Percentiles rank a stretch among this genome's conserved stretches.
These are phyloP conservation scores for Hylyphantes graminicola DNA, from an alignment of 1,140 invertebrate species.

Conservation along the genomic window DNA sequence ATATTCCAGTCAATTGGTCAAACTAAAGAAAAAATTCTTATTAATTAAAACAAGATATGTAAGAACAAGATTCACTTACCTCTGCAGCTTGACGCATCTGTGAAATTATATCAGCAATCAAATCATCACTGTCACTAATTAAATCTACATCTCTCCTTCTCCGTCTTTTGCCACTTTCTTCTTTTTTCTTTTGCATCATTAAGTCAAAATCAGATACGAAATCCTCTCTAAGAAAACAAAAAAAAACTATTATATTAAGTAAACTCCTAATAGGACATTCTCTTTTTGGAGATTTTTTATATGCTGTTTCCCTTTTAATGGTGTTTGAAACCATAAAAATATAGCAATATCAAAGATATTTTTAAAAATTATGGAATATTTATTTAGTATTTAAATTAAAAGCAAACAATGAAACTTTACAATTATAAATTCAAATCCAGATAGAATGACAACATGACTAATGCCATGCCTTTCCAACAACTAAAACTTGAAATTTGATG, in stretches of 20 bases:
- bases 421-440: no score
- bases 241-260: background rate
- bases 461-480: no score
- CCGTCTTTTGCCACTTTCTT: slow-evolving; percentile 80
- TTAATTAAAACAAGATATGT: no score
- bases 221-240: slow-evolving; percentile 59
- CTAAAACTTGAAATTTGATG: no score
- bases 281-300: background rate
- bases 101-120: slow-evolving; percentile 88
- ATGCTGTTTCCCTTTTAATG: background rate
- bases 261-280: background rate
- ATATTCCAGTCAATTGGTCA: no score
- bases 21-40: no score
- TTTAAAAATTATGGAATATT: background rate
- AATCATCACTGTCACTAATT: slow-evolving; percentile 97
- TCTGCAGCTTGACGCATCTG: slow-evolving; percentile 91
- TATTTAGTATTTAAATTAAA: background rate
- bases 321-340: background rate
- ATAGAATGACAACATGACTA: no score
- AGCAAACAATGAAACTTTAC: background rate
- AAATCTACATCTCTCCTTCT: slow-evolving; percentile 89
- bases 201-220: slow-evolving; percentile 87
- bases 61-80: slow-evolving; percentile 66
- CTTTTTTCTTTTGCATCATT: slow-evolving; percentile 83
- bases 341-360: background rate